Percentiles rank a stretch among this genome's conserved stretches.
Conservation (phyloP, 2,888 invertebrate genomes). For the Actias luna region DNA sequence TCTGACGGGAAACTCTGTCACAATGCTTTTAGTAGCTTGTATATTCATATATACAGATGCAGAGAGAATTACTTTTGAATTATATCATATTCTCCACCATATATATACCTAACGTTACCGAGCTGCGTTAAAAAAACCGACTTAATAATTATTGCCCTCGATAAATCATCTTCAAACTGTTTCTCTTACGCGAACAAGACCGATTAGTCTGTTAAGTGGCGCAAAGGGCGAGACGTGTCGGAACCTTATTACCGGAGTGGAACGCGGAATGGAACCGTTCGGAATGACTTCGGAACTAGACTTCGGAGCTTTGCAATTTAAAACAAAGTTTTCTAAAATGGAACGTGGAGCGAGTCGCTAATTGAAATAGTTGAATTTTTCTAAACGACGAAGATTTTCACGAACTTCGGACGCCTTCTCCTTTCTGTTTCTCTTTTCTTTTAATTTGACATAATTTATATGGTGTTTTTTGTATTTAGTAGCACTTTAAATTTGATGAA, state of each 20-base stretch:
- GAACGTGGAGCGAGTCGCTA: slow-evolving; percentile 59
- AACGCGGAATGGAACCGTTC: slow-evolving; percentile 38
- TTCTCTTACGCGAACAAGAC: slow-evolving; percentile 8
- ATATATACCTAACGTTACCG: too few relatives aligned
- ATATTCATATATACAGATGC: too few relatives aligned
- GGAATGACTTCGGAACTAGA: slow-evolving; percentile 50
- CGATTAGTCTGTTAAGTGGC: slow-evolving; percentile 20
- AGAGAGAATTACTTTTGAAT: too few relatives aligned
- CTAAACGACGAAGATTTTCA: slow-evolving; percentile 28
- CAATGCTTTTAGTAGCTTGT: too few relatives aligned
- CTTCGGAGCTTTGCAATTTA: slow-evolving; percentile 49
- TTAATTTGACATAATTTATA: slow-evolving; percentile 17
- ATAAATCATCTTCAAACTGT: not conserved
- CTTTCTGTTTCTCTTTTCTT: slow-evolving; percentile 21
- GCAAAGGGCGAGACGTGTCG: slow-evolving; percentile 45
- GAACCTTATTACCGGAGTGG: slow-evolving; percentile 47
- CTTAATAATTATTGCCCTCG: not conserved
- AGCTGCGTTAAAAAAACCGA: not conserved
- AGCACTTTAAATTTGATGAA: too few relatives aligned
- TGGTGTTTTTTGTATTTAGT: too few relatives aligned
- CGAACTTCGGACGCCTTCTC: slow-evolving; percentile 22
- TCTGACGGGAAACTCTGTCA: too few relatives aligned
- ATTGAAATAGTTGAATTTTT: slow-evolving; percentile 71
- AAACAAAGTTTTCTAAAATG: slow-evolving; percentile 66
- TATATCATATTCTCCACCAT: too few relatives aligned